phyloP scores from a whole-genome alignment of 2,113 vertebrate species.

The Austrofundulus limnaeus region DNA sequence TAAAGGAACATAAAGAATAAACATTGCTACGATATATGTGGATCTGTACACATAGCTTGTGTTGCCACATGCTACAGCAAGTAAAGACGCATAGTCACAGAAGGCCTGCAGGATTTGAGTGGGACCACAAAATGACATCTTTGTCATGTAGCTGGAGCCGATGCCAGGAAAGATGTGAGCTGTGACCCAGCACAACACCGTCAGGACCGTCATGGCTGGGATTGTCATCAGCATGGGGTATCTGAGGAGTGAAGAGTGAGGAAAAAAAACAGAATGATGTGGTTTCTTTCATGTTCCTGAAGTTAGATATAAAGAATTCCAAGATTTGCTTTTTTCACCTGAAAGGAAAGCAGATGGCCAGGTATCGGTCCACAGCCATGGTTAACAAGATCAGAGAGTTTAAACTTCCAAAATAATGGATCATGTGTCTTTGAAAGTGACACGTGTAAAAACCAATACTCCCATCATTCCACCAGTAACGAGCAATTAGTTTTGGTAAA shows the following conservation, averaged over 20 bases:
- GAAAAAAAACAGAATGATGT: not conserved
- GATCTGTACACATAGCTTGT: not conserved
- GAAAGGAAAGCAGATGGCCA: conserved; percentile 57
- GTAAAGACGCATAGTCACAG: conserved; percentile 37
- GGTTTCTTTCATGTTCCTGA: not conserved
- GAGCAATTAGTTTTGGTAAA: conserved; percentile 59
- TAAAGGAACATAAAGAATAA: conserved; percentile 52
- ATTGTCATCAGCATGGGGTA: conserved; percentile 51
- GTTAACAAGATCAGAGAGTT: conserved; percentile 59
- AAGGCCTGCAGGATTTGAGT: conserved; percentile 44
- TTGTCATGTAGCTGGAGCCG: not conserved
- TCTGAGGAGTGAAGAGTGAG: conserved; percentile 27
- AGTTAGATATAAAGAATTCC: not conserved
- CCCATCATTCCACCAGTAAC: conserved; percentile 54
- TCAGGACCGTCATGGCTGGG: conserved; percentile 34
- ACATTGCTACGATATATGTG: conserved; percentile 21
- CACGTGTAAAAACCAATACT: conserved; percentile 53
- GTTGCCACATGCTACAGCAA: conserved; percentile 30
- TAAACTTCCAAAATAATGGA: conserved; percentile 61
- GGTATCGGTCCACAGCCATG: conserved; percentile 58
- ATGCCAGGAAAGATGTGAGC: conserved; percentile 31
- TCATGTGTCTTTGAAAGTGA: conserved; percentile 50
- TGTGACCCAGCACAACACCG: conserved; percentile 34
- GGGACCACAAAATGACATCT: conserved; percentile 48
- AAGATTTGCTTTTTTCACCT: conserved; percentile 26